These are phyloP conservation scores for Hypothenemus hampei DNA, from an alignment of 1,140 invertebrate species.

Conservation along the genomic window DNA sequence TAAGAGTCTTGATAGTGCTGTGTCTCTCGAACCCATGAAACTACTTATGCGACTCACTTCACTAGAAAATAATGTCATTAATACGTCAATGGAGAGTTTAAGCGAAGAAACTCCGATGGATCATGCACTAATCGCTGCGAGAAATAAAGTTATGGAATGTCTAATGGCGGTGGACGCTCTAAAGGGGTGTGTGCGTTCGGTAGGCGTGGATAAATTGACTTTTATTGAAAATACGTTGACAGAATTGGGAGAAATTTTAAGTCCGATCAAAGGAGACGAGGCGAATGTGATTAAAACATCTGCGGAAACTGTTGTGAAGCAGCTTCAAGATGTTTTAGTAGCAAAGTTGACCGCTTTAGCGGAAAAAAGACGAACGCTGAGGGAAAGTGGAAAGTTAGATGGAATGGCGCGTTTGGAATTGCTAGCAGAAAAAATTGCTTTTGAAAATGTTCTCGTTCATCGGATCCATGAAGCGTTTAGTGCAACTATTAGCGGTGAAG, in stretches of 20 bases:
- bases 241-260: constrained; percentile 53
- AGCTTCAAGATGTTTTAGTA: constrained; percentile 59
- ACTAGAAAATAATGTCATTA: constrained; percentile 66
- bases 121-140: constrained; percentile 29
- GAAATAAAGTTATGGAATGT: constrained; percentile 41
- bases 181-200: constrained; percentile 27
- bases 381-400: constrained; percentile 59
- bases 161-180: constrained; percentile 31
- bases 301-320: constrained; percentile 57
- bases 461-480: constrained; percentile 42
- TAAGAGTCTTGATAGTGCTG: constrained; percentile 71
- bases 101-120: constrained; percentile 35
- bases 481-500: constrained; percentile 48
- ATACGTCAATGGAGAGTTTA: constrained; percentile 53
- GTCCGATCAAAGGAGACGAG: constrained; percentile 44
- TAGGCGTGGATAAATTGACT: constrained; percentile 43
- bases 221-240: constrained; percentile 56
- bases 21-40: constrained; percentile 71
- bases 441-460: constrained; percentile 63
- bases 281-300: constrained; percentile 51
- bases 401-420: constrained; percentile 61
- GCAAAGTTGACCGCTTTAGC: constrained; percentile 61
- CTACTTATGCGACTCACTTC: constrained; percentile 67
- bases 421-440: constrained; percentile 69
- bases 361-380: constrained; percentile 55